Evolutionary conservation across 2,888 invertebrate species (phyloP).

Genomic region (Eudemis profundana): DNA sequence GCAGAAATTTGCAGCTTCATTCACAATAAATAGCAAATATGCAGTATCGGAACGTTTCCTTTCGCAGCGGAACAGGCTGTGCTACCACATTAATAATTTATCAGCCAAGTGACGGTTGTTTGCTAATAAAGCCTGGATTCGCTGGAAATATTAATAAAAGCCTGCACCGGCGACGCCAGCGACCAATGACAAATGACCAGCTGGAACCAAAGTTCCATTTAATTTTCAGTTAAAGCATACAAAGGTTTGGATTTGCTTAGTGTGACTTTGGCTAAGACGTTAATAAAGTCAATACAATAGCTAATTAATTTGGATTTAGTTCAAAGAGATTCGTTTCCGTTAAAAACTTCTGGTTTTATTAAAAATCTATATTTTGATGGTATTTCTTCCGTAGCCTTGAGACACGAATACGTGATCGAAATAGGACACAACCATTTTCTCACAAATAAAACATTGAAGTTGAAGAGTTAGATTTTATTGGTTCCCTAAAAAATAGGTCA

Average conservation of each 20-base stretch:
- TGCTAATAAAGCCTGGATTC: conserved; percentile 85
- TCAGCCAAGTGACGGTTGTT: conserved; percentile 84
- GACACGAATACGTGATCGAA: no score
- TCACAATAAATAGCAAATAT: conserved; percentile 31
- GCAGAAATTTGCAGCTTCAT: neutral
- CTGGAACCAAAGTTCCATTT: conserved; percentile 77
- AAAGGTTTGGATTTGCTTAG: conserved; percentile 49
- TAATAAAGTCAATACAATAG: neutral
- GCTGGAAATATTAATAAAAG: conserved; percentile 85
- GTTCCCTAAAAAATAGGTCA: neutral
- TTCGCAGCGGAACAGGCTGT: conserved; percentile 57
- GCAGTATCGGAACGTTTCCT: conserved; percentile 40
- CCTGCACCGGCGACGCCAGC: conserved; percentile 70
- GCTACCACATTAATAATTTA: conserved; percentile 85
- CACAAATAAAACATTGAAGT: no score
- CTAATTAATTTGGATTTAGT: no score
- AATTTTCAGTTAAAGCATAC: conserved; percentile 70
- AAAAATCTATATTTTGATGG: no score
- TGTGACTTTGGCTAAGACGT: neutral
- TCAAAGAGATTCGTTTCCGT: no score
- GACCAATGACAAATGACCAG: conserved; percentile 80
- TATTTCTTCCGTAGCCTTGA: no score
- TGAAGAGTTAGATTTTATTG: no score
- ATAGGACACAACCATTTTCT: no score
- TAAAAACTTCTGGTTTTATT: no score